These are phyloP conservation scores for Sebastolobus altivelis DNA, from an alignment of 2,797 vertebrate genomes.

Conservation along the genomic window DNA sequence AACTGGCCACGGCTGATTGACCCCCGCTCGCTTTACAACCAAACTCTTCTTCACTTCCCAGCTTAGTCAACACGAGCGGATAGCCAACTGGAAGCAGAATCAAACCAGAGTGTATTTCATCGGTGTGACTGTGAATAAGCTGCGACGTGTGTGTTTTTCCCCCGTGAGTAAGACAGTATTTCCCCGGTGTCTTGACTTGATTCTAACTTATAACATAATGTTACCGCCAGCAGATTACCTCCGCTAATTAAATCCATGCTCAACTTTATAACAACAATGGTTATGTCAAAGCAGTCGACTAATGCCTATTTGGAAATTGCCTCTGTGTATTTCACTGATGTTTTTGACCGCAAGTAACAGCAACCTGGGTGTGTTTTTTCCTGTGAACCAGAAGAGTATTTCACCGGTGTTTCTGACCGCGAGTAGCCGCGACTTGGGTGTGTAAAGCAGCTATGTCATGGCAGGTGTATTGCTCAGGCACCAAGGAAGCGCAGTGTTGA, in stretches of 20 bases:
- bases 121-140: neutral
- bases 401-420: too few species aligned
- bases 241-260: neutral
- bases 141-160: neutral
- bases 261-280: neutral
- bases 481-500: too few species aligned
- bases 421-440: too few species aligned
- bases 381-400: too few species aligned
- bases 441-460: too few species aligned
- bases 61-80: neutral
- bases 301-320: neutral
- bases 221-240: neutral
- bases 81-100: neutral
- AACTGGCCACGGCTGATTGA: too few species aligned
- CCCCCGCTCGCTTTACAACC: too few species aligned
- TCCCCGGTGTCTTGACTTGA: neutral
- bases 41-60: too few species aligned
- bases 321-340: neutral
- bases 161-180: neutral
- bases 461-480: too few species aligned
- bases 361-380: too few species aligned
- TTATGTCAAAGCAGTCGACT: neutral
- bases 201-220: neutral
- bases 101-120: neutral
- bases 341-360: too few species aligned